phyloP scores from a whole-genome alignment of 2,113 vertebrate genomes.

The Rhipidura dahli region DNA sequence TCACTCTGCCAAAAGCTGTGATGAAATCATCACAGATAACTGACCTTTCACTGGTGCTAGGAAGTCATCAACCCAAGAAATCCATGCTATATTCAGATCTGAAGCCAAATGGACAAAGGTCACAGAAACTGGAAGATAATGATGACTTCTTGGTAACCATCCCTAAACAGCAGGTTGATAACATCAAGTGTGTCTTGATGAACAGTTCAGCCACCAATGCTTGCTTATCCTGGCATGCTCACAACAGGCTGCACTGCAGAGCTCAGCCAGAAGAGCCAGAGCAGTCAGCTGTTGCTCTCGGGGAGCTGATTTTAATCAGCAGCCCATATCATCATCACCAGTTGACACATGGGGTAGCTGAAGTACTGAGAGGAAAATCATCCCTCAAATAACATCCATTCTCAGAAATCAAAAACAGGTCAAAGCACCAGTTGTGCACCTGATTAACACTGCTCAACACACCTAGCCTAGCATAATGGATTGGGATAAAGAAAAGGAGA shows the following conservation, averaged over 20 bases:
- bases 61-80: constrained; percentile 39
- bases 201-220: not conserved
- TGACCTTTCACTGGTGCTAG: not conserved
- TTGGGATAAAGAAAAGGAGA: not conserved
- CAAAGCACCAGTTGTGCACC: not conserved
- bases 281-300: not conserved
- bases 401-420: not conserved
- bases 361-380: not conserved
- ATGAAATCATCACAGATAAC: not conserved
- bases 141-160: constrained; percentile 24
- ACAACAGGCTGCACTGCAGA: not conserved
- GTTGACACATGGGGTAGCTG: not conserved
- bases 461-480: not conserved
- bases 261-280: not conserved
- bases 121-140: constrained; percentile 22
- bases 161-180: not conserved
- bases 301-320: not conserved
- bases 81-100: not conserved
- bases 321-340: not conserved
- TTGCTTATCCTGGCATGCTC: not conserved
- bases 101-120: constrained; percentile 48
- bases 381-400: not conserved
- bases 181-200: constrained; percentile 13
- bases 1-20: not conserved
- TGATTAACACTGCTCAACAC: not conserved